These are phyloP conservation scores for Psettodes erumei DNA, from an alignment of 2,113 vertebrate genomes.

Conservation along the genomic window DNA sequence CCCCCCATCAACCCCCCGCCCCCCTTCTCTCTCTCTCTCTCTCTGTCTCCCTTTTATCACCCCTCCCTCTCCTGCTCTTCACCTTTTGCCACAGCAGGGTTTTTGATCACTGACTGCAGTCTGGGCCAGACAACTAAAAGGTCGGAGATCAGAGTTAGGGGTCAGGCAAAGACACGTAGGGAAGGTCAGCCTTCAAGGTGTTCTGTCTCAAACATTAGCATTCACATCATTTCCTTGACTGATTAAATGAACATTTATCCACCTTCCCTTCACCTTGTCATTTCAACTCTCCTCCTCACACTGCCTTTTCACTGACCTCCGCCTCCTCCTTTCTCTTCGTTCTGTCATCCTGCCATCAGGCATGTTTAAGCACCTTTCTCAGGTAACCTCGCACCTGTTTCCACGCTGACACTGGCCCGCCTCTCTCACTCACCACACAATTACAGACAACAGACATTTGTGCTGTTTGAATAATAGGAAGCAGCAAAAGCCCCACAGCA, in stretches of 20 bases:
- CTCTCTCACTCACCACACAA: slow-evolving; percentile 24
- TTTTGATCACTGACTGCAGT: slow-evolving; percentile 69
- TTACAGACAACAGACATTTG: slow-evolving; percentile 18
- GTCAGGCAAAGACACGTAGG: slow-evolving; percentile 16
- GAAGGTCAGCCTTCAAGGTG: not conserved
- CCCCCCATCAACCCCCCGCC: slow-evolving; percentile 15
- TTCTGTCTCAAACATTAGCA: slow-evolving; percentile 17
- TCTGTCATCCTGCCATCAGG: slow-evolving; percentile 42
- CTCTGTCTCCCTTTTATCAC: not conserved
- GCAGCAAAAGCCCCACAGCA: slow-evolving; percentile 10
- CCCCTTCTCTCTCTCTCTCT: not conserved
- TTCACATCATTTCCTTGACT: not conserved
- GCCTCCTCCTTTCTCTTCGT: slow-evolving; percentile 17
- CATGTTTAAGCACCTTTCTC: slow-evolving; percentile 61
- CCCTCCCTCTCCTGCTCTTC: slow-evolving; percentile 4
- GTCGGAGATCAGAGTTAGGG: slow-evolving; percentile 54
- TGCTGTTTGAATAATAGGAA: slow-evolving; percentile 9
- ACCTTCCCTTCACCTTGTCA: not conserved
- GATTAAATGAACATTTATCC: slow-evolving; percentile 9
- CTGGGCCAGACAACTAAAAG: slow-evolving; percentile 51
- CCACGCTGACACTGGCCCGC: slow-evolving; percentile 14
- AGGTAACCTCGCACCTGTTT: slow-evolving; percentile 65
- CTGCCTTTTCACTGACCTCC: slow-evolving; percentile 16
- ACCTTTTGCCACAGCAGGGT: slow-evolving; percentile 48
- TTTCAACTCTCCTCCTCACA: slow-evolving; percentile 12